Percentiles rank a stretch among this genome's conserved stretches.
Conservation (phyloP, 2,797 vertebrate genomes). For the Lates japonicus region DNA sequence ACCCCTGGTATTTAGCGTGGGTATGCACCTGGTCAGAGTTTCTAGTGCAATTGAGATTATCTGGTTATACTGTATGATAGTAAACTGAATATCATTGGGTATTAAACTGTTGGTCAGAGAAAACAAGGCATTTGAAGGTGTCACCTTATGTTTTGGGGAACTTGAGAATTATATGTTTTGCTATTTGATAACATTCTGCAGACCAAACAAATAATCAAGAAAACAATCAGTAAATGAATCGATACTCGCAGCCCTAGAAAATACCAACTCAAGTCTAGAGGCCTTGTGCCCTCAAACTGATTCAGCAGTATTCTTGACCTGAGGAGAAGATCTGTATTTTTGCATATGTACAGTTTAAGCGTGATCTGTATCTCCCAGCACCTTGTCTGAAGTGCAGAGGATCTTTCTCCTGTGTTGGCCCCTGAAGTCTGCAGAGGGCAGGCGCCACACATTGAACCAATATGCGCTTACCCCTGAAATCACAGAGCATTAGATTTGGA, state of each 20-base stretch:
- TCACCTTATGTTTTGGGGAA: neutral
- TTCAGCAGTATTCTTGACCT: slow-evolving; percentile 15
- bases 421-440: slow-evolving; percentile 40
- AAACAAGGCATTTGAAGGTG: neutral
- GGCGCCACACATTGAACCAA: slow-evolving; percentile 60
- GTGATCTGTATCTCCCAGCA: neutral
- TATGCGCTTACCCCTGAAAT: slow-evolving; percentile 54
- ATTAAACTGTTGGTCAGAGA: neutral
- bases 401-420: slow-evolving; percentile 17
- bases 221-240: neutral
- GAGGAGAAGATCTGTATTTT: neutral
- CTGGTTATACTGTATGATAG: neutral
- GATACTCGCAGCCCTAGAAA: neutral
- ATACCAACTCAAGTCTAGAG: neutral
- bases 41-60: neutral
- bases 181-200: neutral
- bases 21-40: neutral
- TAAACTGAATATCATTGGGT: neutral
- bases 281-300: neutral
- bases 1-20: slow-evolving; percentile 2
- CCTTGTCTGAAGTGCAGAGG: neutral
- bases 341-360: neutral
- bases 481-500: slow-evolving; percentile 58
- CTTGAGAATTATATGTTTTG: neutral
- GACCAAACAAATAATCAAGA: neutral